These are phyloP conservation scores for Brachionus rotundiformis DNA, from an alignment of 1,140 invertebrate species.

Conservation along the genomic window DNA sequence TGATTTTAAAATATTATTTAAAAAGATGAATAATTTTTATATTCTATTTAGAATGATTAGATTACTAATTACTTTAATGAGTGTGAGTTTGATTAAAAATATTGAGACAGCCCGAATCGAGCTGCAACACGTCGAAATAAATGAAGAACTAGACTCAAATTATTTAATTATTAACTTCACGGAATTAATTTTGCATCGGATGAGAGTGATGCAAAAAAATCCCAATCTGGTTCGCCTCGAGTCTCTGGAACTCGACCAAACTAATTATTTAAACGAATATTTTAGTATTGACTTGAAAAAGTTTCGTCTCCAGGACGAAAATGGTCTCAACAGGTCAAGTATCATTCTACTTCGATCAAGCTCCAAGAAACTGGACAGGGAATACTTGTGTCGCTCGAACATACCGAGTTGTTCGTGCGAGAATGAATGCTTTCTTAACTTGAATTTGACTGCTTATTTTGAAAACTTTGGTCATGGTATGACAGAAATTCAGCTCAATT, in stretches of 20 bases:
- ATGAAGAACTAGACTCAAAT: slow-evolving; percentile 1
- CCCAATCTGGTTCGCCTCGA: slow-evolving; percentile 13
- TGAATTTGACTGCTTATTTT: slow-evolving; percentile 2
- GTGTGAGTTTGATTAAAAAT: not conserved
- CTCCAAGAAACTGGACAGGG: slow-evolving; percentile 22
- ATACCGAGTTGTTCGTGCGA: not conserved
- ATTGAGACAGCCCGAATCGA: not conserved
- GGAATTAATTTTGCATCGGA: not conserved
- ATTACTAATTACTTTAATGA: not conserved
- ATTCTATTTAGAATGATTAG: not conserved
- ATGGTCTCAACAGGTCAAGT: not conserved
- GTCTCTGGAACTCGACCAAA: not conserved
- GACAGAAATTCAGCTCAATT: not conserved
- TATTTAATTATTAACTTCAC: not conserved
- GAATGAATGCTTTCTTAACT: not conserved
- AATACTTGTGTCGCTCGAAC: slow-evolving; percentile 18
- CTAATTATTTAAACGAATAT: slow-evolving; percentile 1
- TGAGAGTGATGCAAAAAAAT: slow-evolving; percentile 6
- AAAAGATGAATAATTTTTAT: not conserved
- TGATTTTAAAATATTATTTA: not conserved
- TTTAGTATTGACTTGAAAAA: slow-evolving; percentile 45
- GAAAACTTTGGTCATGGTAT: not conserved
- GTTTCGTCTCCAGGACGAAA: not conserved
- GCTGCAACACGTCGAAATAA: not conserved
- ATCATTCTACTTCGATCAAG: not conserved